Percentiles rank a stretch among this genome's conserved stretches.
Conservation (phyloP, 1,140 invertebrate genomes). For the Neotoxoptera formosana region DNA sequence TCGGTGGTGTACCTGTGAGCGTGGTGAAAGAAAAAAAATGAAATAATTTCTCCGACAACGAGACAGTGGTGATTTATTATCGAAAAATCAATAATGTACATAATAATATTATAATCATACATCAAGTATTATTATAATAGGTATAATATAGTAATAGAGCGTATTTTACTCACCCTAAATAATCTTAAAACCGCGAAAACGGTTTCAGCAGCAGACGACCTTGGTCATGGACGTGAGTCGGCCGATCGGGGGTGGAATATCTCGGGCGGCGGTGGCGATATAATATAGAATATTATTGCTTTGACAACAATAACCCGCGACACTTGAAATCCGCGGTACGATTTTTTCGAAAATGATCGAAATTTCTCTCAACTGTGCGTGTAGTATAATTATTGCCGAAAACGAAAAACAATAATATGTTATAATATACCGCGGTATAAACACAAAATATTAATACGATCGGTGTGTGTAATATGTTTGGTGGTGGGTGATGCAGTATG, state of each 20-base stretch:
- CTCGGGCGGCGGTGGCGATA: not conserved
- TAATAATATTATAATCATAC: not conserved
- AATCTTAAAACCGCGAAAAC: not conserved
- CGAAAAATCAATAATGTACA: not conserved
- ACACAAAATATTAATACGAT: not conserved
- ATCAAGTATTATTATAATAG: too few relatives aligned
- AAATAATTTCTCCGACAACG: not conserved
- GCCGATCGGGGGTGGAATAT: not conserved
- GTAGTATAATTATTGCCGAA: too few relatives aligned
- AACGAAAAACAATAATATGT: too few relatives aligned
- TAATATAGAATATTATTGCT: not conserved
- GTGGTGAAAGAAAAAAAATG: too few relatives aligned
- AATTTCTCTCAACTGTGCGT: not conserved
- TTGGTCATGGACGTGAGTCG: constrained; percentile 11
- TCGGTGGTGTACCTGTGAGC: too few relatives aligned
- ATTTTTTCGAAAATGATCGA: not conserved
- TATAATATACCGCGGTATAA: not conserved
- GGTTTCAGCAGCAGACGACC: not conserved
- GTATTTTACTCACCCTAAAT: constrained; percentile 28
- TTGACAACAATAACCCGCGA: not conserved
- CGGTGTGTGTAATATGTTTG: not conserved
- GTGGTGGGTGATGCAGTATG: not conserved
- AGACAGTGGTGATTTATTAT: not conserved
- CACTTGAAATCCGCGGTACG: not conserved
- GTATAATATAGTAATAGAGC: not conserved